phyloP scores from a whole-genome alignment of 2,113 vertebrate species.

The Crotophaga sulcirostris region DNA sequence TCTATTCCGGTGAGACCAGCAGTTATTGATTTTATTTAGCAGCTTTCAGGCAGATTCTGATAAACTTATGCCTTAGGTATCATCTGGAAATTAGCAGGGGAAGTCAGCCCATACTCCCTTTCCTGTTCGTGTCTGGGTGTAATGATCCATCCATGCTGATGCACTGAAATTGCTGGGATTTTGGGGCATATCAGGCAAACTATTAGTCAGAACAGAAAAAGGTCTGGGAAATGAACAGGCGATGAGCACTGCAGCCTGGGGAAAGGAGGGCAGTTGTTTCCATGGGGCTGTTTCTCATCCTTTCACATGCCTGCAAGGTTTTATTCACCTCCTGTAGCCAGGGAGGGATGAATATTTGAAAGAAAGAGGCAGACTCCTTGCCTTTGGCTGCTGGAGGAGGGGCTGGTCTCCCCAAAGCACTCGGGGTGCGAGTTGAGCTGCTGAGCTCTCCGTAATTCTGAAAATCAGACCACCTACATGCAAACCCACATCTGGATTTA shows the following conservation, averaged over 20 bases:
- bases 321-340: neutral
- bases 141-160: accelerated
- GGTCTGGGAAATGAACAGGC: neutral
- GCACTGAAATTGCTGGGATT: neutral
- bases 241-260: accelerated
- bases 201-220: neutral
- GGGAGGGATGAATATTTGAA: neutral
- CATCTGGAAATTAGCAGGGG: neutral
- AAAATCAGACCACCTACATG: neutral
- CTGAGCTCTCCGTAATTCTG: neutral
- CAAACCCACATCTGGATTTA: neutral
- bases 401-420: neutral
- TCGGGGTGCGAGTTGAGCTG: neutral
- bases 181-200: neutral
- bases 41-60: neutral
- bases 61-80: accelerated
- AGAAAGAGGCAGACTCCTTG: neutral
- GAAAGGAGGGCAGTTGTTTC: neutral
- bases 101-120: neutral
- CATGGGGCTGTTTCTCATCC: neutral
- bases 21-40: neutral
- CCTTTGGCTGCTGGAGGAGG: neutral
- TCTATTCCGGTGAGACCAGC: neutral
- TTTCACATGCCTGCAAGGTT: neutral
- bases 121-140: accelerated